Evolutionary conservation across 2,888 invertebrate genomes (phyloP).

Genomic region (Drosophila borborema): DNA sequence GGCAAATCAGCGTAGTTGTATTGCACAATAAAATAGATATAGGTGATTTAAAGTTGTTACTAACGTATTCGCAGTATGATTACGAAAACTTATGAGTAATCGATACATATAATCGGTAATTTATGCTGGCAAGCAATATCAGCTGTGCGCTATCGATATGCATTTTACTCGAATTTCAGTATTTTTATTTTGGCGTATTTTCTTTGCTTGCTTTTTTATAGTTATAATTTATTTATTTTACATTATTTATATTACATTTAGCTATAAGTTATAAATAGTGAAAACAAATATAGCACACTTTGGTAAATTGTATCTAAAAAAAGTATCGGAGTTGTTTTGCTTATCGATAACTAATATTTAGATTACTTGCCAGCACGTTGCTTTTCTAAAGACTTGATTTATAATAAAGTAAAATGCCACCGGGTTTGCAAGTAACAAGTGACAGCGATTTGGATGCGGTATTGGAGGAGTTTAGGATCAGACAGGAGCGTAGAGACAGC

Average conservation of each 20-base stretch:
- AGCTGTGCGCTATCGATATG: not conserved
- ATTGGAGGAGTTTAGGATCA: constrained; percentile 54
- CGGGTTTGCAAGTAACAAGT: constrained; percentile 67
- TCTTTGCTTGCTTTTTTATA: not conserved
- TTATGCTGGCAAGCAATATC: not conserved
- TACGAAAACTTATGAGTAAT: not conserved
- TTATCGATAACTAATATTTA: not conserved
- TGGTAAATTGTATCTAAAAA: not conserved
- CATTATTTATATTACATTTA: not conserved
- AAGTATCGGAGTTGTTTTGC: not conserved
- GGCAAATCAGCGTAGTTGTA: not conserved
- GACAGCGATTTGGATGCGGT: constrained; percentile 83
- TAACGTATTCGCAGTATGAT: not conserved
- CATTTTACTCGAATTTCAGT: not conserved
- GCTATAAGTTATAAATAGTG: not conserved
- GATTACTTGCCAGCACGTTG: constrained; percentile 25
- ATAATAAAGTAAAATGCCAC: constrained; percentile 61
- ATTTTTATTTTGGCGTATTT: not conserved
- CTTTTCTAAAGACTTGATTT: not conserved
- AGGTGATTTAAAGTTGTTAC: not conserved
- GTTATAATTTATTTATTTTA: not conserved
- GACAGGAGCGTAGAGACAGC: constrained; percentile 55
- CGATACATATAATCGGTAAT: not conserved
- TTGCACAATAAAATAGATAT: not conserved
- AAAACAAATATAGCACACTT: not conserved